A percentile compares a stretch with the other conserved stretches of the same genome.
Evolutionary conservation across 2,797 vertebrate genomes (phyloP).

Genomic region (Phataginus tricuspis): DNA sequence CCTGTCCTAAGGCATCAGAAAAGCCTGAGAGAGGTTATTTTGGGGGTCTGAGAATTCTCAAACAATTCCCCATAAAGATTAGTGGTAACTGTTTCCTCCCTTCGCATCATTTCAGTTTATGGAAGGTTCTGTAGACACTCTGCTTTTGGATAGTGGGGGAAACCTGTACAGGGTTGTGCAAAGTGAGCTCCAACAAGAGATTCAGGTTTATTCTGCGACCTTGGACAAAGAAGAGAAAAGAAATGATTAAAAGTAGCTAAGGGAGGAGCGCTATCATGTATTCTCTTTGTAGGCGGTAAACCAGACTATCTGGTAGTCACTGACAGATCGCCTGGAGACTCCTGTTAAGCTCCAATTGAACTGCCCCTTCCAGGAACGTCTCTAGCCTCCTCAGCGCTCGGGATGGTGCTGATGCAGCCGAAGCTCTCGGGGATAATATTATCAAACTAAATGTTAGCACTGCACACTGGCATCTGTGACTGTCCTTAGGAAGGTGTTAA

Average conservation of each 20-base stretch:
- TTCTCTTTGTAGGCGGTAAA: neutral
- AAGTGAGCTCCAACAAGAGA: neutral
- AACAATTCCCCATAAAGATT: neutral
- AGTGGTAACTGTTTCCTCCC: neutral
- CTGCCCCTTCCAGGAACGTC: neutral
- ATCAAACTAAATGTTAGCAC: neutral
- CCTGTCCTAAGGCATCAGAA: neutral
- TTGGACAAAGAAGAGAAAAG: neutral
- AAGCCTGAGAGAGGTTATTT: neutral
- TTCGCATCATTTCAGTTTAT: neutral
- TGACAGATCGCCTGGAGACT: neutral
- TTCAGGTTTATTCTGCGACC: neutral
- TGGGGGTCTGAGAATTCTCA: neutral
- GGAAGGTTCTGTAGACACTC: neutral
- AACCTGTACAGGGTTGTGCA: neutral
- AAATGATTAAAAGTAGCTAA: neutral
- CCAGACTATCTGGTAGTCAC: neutral
- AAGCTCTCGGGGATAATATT: neutral
- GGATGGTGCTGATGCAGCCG: neutral
- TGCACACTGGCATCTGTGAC: neutral
- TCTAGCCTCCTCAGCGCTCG: neutral
- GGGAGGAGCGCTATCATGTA: neutral
- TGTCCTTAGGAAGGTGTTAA: neutral
- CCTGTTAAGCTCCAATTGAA: neutral
- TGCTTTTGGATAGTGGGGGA: neutral